Evolutionary conservation across 2,888 invertebrate genomes (phyloP).

Genomic region (Phalangium opilio): DNA sequence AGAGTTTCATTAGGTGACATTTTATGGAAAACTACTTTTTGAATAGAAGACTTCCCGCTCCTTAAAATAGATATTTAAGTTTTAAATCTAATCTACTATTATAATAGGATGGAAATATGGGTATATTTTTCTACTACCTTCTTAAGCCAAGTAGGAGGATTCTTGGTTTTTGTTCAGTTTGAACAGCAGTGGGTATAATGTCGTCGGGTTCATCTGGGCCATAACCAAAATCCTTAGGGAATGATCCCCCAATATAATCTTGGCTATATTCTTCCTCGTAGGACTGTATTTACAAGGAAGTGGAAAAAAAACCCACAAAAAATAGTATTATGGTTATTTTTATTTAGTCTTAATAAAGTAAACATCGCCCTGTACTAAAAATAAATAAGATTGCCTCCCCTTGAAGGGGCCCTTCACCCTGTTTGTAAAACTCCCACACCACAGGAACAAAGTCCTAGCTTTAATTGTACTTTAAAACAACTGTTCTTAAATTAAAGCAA

Average conservation of each 20-base stretch:
- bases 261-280: constrained; percentile 22
- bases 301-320: no score
- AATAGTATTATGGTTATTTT: no score
- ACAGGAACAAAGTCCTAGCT: no score
- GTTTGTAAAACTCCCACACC: no score
- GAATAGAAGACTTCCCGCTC: constrained; percentile 97
- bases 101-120: constrained; percentile 3
- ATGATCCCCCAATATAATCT: constrained; percentile 46
- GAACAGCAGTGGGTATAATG: constrained; percentile 21
- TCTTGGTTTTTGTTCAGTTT: constrained; percentile 64
- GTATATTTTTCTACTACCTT: constrained; percentile 40
- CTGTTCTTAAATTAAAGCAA: no score
- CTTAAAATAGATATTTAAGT: constrained; percentile 43
- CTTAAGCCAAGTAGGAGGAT: constrained; percentile 88
- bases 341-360: no score
- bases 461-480: no score
- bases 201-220: constrained; percentile 53
- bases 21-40: constrained; percentile 99
- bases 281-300: no score
- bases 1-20: constrained; percentile 99
- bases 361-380: no score
- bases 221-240: constrained; percentile 85
- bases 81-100: no score
- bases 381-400: no score
- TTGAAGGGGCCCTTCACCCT: no score